A percentile compares a stretch with the other conserved stretches of the same genome.
These are phyloP conservation scores for Physocephala rufipes DNA, from an alignment of 2,888 invertebrate species.

Conservation along the genomic window DNA sequence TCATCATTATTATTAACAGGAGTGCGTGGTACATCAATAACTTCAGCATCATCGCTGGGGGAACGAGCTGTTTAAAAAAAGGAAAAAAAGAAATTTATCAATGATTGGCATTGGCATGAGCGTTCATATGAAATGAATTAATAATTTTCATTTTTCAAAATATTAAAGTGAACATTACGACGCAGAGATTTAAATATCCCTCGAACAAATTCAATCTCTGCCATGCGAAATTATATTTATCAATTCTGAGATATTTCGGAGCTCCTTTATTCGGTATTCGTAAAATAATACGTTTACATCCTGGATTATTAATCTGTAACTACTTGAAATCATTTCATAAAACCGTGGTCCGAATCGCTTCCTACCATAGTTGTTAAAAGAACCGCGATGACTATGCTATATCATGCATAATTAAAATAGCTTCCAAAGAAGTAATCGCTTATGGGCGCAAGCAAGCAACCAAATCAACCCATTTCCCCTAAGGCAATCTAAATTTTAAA, in stretches of 20 bases:
- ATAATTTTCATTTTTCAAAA: not conserved
- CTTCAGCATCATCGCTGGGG: conserved; percentile 60
- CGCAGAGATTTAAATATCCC: no score
- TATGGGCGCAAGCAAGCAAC: not conserved
- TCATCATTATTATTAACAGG: conserved; percentile 48
- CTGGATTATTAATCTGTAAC: no score
- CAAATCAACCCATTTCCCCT: not conserved
- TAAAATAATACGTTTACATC: no score
- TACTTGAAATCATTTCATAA: no score
- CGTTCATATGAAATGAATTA: not conserved
- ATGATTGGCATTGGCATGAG: not conserved
- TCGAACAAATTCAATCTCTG: not conserved
- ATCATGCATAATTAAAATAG: conserved; percentile 41
- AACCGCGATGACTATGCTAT: conserved; percentile 3
- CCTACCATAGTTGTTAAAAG: no score
- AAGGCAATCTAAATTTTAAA: not conserved
- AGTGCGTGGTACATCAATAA: conserved; percentile 54
- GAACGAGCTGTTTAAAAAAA: conserved; percentile 52
- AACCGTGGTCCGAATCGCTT: no score
- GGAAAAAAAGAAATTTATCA: conserved; percentile 10
- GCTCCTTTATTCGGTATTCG: no score
- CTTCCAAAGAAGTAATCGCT: conserved; percentile 13
- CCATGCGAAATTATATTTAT: no score
- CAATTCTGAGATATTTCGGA: no score
- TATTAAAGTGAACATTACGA: no score